Base-by-base conservation (phyloP, 1,140 invertebrate species). In the Neelides sp. region DNA sequence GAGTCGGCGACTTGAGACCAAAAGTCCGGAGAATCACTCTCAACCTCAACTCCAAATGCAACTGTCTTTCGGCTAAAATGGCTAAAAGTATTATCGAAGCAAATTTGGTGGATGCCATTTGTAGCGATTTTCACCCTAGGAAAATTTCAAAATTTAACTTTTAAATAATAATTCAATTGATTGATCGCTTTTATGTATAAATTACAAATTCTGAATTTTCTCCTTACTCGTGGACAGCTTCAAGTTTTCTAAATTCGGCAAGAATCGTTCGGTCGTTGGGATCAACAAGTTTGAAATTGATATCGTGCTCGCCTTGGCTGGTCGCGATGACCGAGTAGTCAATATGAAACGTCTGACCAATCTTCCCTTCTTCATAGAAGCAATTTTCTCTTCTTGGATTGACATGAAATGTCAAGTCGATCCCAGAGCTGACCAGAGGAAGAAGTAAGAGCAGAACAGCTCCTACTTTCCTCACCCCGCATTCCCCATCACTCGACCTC, bases 51-150 rank as follows among this genome's bases (percentile, higher is more conserved):
- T 63, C 86, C 84, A 64, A 90, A 85, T 64, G 83, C 88, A 1
- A 89, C 79, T 20, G 82, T 78, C 66, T 89, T 90, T 8, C 72
- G 68, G 56, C 79, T 81, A 64, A 83, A 83, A 10, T 75, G 75
- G 61, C 82, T 85, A 63, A 84, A 83, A 3, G 73, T 77, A 62
- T 90, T 90, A 63, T 88, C 85, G 63, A 87, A 85, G 62, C 85
- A 90, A 58, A 88, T 77, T 53, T 76, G 74, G 64, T 82, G 85
- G 59, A 84, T 80, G 3, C 84, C 85, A 35, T 73, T 70, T 50
- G 73, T 66, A 13, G 45, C 22, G 12, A 52, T 44, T 26, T 46
- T 28, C 12, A 52, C 10, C 15, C 58, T 60, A 28, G 13, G 36
- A 36, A 35, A 22, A 22, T n/a, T n/a, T n/a, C n/a, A n/a, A n/a